These are phyloP conservation scores for Phalacrocorax pelagicus DNA, from an alignment of 2,113 vertebrate genomes.

Conservation along the genomic window DNA sequence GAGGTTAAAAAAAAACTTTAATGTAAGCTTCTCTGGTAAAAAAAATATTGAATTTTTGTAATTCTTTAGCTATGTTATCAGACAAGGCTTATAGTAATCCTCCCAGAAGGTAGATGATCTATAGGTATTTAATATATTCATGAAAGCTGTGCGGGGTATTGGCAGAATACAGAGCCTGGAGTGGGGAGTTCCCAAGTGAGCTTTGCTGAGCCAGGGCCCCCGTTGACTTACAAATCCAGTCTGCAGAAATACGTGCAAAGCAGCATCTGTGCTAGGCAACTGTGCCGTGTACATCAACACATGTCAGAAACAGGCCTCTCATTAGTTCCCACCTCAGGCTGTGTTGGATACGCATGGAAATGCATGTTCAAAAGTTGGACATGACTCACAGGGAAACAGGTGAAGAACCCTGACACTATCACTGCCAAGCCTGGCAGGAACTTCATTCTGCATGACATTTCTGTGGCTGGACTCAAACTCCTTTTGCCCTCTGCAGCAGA, in stretches of 20 bases:
- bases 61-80: conserved; percentile 32
- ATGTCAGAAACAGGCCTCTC: background rate
- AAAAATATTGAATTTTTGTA: conserved; percentile 39
- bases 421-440: background rate
- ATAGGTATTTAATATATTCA: conserved; percentile 57
- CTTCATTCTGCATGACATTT: background rate
- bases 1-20: background rate
- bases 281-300: background rate
- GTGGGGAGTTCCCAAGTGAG: background rate
- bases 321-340: conserved; percentile 17
- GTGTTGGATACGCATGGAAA: background rate
- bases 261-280: conserved; percentile 13
- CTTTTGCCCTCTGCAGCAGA: background rate
- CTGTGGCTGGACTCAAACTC: background rate
- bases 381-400: background rate
- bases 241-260: background rate
- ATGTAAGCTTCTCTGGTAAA: conserved; percentile 25
- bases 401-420: background rate
- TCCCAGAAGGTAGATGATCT: conserved; percentile 41
- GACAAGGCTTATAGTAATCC: conserved; percentile 35
- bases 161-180: conserved; percentile 23
- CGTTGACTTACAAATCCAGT: background rate
- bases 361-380: background rate
- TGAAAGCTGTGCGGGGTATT: background rate
- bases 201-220: background rate